phyloP scores from a whole-genome alignment of 1,140 invertebrate species.

The Trigoniulus corallinus region DNA sequence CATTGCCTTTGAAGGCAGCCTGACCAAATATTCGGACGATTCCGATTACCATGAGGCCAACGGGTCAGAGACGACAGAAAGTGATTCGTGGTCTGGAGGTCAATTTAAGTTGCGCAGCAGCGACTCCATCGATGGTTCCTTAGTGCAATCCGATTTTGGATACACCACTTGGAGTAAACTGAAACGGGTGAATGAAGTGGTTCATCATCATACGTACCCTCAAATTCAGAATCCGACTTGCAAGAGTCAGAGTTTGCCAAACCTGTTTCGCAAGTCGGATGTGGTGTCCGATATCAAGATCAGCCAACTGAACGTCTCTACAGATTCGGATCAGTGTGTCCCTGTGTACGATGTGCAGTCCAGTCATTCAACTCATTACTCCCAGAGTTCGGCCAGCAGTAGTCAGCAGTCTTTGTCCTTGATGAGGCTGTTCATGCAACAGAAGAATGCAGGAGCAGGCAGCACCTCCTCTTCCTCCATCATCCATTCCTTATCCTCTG shows the following conservation, averaged over 20 bases:
- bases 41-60: conserved; percentile 15
- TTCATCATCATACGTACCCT: background rate
- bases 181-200: conserved; percentile 26
- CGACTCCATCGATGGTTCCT: conserved; percentile 29
- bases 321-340: conserved; percentile 26
- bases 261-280: conserved; percentile 31
- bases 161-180: conserved; percentile 71
- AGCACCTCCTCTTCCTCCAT: no score
- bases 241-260: conserved; percentile 58
- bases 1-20: conserved; percentile 78
- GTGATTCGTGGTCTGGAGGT: background rate
- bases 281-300: conserved; percentile 11
- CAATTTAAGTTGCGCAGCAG: conserved; percentile 1
- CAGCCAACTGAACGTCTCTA: conserved; percentile 12
- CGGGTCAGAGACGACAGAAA: conserved; percentile 10
- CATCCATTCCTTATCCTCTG: no score
- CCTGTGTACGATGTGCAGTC: conserved; percentile 46
- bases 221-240: background rate
- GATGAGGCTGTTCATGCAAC: conserved; percentile 76
- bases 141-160: conserved; percentile 61
- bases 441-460: conserved; percentile 58
- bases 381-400: conserved; percentile 28
- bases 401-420: conserved; percentile 46
- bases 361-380: conserved; percentile 24
- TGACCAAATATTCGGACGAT: conserved; percentile 31